Evolutionary conservation across 2,888 invertebrate species (phyloP), one percentile per base, ranked within the genome.

Genomic region (Geophilus truncorum): DNA sequence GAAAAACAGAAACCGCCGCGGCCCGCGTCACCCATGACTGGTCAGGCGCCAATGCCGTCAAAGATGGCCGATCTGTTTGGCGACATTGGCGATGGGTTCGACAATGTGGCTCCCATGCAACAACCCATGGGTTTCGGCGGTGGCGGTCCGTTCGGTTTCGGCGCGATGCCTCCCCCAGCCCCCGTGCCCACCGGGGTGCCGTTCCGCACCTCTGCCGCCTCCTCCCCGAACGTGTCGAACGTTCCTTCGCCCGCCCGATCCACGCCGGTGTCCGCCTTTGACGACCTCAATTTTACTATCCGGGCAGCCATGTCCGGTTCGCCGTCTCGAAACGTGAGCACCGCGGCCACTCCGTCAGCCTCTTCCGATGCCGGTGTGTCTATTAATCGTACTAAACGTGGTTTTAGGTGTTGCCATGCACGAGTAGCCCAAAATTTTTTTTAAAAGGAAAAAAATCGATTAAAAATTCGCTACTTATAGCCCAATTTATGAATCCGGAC

Each of bases 231-330:
- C 23, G 80, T 80, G n/a, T 80, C 80, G 28, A 45, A 75, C n/a
- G 80, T 80, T 75, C 40, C 80, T 57, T 81, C 80, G 45, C 80
- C 79, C 28, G 80, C 77, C 21, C 78, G 76, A n/a, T 70, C 78
- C 5, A 45, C 57, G 18, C 77, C 80, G 10, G 70, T 32, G 23
- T 70, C 82, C 9, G 82, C 81, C 57, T 51, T 82, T 32, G 82
- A 82, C 70, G 82, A 82, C 34, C 78, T 82, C 23, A 82, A 82
- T 45, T 79, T 81, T n/a, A 78, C 81, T 28, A 82, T 82, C 15
- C 77, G 79, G n/a, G 82, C 82, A 9, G 82, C 82, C 34, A 75
- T 82, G 80, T 77, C 78, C 6, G 78, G 78, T 23, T 80, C 82
- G 18, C 79, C 81, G n/a, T 75, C 76, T 18, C 45, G 81, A n/a